A percentile compares a stretch with the other conserved stretches of the same genome.
Evolutionary conservation across 2,888 invertebrate species (phyloP).

Genomic region (Nymphalis urticae): DNA sequence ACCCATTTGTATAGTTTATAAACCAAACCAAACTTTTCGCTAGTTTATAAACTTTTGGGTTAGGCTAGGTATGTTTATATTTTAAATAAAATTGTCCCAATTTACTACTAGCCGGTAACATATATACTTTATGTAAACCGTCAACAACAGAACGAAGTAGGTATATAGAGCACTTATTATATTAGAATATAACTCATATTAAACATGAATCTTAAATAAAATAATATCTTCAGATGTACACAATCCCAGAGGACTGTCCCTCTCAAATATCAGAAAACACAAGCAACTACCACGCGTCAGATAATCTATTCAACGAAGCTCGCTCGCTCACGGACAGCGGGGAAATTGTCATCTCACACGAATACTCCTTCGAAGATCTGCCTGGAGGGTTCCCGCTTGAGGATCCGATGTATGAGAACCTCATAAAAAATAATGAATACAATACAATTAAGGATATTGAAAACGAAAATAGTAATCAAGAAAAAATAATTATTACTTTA

Average conservation of each 20-base stretch:
- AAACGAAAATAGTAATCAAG: slow-evolving; percentile 20
- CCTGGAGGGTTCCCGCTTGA: slow-evolving; percentile 71
- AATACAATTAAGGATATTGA: slow-evolving; percentile 25
- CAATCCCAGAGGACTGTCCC: slow-evolving; percentile 74
- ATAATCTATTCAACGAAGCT: slow-evolving; percentile 67
- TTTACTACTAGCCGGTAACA: too few species aligned
- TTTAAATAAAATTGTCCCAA: too few species aligned
- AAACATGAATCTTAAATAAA: too few species aligned
- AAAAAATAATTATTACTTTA: slow-evolving; percentile 12
- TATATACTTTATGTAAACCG: too few species aligned
- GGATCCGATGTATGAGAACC: slow-evolving; percentile 67
- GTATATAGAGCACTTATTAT: too few species aligned
- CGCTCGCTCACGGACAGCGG: slow-evolving; percentile 55
- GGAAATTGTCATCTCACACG: slow-evolving; percentile 64
- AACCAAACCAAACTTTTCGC: too few species aligned
- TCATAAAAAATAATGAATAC: slow-evolving; percentile 44
- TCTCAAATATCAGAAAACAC: slow-evolving; percentile 55
- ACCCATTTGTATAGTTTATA: too few species aligned
- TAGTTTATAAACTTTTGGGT: too few species aligned
- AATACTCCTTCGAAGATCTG: slow-evolving; percentile 68
- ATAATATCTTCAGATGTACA: slow-evolving; percentile 58
- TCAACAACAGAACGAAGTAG: too few species aligned
- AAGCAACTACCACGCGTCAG: slow-evolving; percentile 54
- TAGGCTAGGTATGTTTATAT: too few species aligned
- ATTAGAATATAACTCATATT: too few species aligned